These are phyloP conservation scores for Shargacucullia verbasci DNA, from an alignment of 2,888 invertebrate genomes.

Conservation along the genomic window DNA sequence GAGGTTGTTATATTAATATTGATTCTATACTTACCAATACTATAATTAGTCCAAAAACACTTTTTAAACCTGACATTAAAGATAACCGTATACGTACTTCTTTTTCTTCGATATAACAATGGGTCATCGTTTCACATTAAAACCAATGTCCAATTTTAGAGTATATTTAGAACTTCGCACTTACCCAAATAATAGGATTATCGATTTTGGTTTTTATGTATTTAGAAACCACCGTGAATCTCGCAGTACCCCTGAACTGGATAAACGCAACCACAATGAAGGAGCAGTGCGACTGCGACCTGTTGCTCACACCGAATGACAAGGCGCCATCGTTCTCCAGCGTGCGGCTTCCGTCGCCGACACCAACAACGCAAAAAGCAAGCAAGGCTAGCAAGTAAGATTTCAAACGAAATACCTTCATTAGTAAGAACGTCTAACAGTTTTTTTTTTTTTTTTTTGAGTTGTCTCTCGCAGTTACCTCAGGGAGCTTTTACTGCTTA, in stretches of 20 bases:
- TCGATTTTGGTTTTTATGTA: conserved; percentile 1
- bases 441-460: no score
- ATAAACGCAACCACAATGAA: conserved; percentile 66
- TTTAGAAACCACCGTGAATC: conserved; percentile 66
- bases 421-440: no score
- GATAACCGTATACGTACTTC: no score
- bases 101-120: no score
- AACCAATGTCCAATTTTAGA: no score
- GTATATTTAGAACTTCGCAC: no score
- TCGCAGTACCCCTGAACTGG: conserved; percentile 79
- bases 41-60: no score
- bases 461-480: no score
- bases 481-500: no score
- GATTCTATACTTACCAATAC: not conserved
- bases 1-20: conserved; percentile 66
- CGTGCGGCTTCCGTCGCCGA: not conserved
- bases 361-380: conserved; percentile 50
- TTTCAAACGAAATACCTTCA: not conserved
- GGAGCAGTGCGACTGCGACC: conserved; percentile 69
- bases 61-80: no score
- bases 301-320: conserved; percentile 65
- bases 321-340: conserved; percentile 51
- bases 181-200: no score
- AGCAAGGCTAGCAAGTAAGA: conserved; percentile 56
- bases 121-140: no score